phyloP scores from a whole-genome alignment of 2,797 vertebrate species.

The Xiphorhynchus erythropygius region DNA sequence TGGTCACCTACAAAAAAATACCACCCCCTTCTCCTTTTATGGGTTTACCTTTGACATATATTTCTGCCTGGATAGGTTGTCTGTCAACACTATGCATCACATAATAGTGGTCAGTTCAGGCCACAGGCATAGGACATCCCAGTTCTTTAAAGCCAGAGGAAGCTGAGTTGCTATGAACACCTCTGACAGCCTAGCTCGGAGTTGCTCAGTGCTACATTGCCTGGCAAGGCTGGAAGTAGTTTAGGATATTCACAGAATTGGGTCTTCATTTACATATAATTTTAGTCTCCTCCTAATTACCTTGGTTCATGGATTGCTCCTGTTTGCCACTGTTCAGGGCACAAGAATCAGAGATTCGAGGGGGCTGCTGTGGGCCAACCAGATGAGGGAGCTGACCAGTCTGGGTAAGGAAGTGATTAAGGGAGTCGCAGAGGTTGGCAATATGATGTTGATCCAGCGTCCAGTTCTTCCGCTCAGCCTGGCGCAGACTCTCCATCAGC shows the following conservation, averaged over 20 bases:
- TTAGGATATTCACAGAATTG: not conserved
- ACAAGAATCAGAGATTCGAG: slow-evolving; percentile 79
- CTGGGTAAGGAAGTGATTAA: slow-evolving; percentile 95
- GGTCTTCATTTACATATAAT: not conserved
- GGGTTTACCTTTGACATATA: not conserved
- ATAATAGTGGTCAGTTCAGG: not conserved
- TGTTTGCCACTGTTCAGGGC: slow-evolving; percentile 81
- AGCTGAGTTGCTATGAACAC: not conserved
- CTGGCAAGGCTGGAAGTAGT: not conserved
- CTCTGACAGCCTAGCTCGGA: not conserved
- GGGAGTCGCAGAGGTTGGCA: slow-evolving; percentile 95
- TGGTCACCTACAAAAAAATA: not conserved
- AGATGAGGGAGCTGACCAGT: slow-evolving; percentile 86
- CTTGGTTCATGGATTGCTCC: slow-evolving; percentile 80
- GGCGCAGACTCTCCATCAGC: slow-evolving; percentile 93
- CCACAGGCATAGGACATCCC: not conserved
- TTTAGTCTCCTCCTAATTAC: slow-evolving; percentile 45
- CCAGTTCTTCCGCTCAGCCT: slow-evolving; percentile 96
- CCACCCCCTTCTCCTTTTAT: not conserved
- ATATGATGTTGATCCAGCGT: slow-evolving; percentile 92
- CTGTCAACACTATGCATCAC: not conserved
- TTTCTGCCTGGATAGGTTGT: not conserved
- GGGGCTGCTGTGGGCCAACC: slow-evolving; percentile 72
- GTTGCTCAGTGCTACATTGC: not conserved
- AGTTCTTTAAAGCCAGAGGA: not conserved